Evolutionary conservation across 2,113 vertebrate species (phyloP).

Genomic region (Anhinga rufa): DNA sequence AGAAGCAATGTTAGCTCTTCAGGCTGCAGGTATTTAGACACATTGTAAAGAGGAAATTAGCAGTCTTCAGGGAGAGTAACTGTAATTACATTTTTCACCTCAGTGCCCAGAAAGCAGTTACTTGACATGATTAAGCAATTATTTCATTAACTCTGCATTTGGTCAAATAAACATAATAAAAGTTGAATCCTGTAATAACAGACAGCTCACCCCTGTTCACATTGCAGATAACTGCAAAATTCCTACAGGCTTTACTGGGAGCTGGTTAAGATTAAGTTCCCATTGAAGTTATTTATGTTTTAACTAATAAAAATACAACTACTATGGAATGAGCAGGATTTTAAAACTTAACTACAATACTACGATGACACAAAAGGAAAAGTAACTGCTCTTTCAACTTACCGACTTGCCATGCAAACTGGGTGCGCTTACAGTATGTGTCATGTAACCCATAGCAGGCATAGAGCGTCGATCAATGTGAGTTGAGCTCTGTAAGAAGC

Average conservation of each 20-base stretch:
- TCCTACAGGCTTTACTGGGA: not conserved
- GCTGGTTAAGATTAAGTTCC: not conserved
- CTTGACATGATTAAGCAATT: slow-evolving; percentile 46
- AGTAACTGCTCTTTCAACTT: slow-evolving; percentile 41
- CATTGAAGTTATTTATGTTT: not conserved
- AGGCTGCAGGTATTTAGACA: slow-evolving; percentile 86
- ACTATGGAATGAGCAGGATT: not conserved
- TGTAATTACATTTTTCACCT: slow-evolving; percentile 63
- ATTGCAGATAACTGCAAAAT: not conserved
- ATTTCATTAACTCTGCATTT: slow-evolving; percentile 45
- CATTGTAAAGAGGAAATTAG: slow-evolving; percentile 76
- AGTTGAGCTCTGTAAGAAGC: slow-evolving; percentile 76
- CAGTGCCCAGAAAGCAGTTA: slow-evolving; percentile 55
- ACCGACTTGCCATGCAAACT: slow-evolving; percentile 98
- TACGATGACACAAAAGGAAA: not conserved
- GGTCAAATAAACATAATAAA: slow-evolving; percentile 30
- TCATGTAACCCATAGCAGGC: slow-evolving; percentile 97
- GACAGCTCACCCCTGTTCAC: not conserved
- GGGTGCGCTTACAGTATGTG: slow-evolving; percentile 96
- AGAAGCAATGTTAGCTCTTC: slow-evolving; percentile 98
- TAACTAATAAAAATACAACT: not conserved
- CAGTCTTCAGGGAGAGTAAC: slow-evolving; percentile 56
- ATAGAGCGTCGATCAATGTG: slow-evolving; percentile 89
- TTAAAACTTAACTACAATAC: not conserved
- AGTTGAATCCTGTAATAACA: slow-evolving; percentile 13